These are phyloP conservation scores for Troides helena DNA, from an alignment of 2,888 invertebrate species.

Conservation along the genomic window DNA sequence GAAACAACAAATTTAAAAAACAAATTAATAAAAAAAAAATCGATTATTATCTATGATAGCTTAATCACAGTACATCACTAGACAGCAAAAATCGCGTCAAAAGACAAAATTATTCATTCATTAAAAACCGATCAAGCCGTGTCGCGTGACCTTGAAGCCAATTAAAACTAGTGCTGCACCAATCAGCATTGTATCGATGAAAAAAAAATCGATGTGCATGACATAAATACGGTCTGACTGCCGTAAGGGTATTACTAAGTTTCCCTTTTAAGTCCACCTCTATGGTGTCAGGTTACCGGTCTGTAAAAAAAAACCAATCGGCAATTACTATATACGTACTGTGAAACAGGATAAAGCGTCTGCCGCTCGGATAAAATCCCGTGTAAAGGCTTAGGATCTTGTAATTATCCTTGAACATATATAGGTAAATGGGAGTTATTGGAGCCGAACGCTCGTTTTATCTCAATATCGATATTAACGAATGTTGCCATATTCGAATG, in stretches of 20 bases:
- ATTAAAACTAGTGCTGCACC: conserved; percentile 67
- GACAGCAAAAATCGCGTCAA: conserved; percentile 27
- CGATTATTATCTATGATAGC: no score
- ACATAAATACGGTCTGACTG: conserved; percentile 65
- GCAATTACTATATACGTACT: conserved; percentile 56
- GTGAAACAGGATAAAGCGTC: conserved; percentile 51
- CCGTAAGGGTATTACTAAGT: conserved; percentile 70
- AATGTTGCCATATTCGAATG: background rate
- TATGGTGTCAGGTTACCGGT: conserved; percentile 65
- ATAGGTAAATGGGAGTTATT: conserved; percentile 36
- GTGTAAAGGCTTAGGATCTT: conserved; percentile 33
- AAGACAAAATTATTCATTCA: conserved; percentile 43
- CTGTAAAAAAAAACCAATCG: conserved; percentile 48
- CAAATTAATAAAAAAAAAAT: no score
- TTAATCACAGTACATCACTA: background rate
- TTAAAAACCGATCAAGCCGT: conserved; percentile 41
- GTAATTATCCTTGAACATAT: conserved; percentile 41
- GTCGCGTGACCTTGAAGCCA: conserved; percentile 48
- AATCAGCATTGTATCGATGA: conserved; percentile 51
- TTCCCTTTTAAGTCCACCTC: conserved; percentile 67
- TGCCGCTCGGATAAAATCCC: conserved; percentile 53
- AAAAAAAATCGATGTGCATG: conserved; percentile 52
- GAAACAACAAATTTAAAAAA: no score
- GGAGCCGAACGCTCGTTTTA: conserved; percentile 29
- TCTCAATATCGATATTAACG: conserved; percentile 31